Conservation (phyloP, 2,113 vertebrate species). For the Fulica atra region DNA sequence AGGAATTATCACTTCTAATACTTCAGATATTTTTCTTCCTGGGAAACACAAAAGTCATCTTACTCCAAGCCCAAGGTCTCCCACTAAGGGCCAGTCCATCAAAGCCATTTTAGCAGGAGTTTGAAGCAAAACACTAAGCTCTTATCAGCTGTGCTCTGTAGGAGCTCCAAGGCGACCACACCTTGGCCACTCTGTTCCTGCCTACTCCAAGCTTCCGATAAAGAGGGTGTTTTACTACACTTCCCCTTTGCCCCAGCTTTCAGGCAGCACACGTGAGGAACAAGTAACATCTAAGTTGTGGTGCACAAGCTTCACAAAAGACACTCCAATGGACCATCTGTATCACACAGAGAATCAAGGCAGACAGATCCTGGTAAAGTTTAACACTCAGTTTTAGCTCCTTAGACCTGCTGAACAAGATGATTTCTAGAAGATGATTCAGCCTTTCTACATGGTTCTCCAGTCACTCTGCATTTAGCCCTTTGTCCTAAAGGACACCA, state of each 20-base stretch:
- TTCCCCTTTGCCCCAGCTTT: background rate
- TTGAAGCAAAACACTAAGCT: background rate
- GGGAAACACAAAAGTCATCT: background rate
- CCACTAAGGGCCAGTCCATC: background rate
- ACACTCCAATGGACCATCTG: background rate
- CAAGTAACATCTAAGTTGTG: background rate
- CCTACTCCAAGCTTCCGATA: slow-evolving; percentile 42
- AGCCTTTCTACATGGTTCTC: background rate
- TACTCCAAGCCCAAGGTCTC: background rate
- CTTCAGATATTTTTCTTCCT: background rate
- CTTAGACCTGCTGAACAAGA: background rate
- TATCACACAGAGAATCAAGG: background rate
- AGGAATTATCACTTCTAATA: background rate
- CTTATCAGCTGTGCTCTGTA: slow-evolving; percentile 42
- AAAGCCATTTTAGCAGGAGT: background rate
- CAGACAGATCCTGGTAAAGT: background rate
- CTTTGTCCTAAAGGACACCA: background rate
- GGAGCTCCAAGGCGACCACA: background rate
- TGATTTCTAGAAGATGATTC: background rate
- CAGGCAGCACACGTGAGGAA: background rate
- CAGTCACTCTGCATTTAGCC: background rate
- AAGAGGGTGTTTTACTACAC: background rate
- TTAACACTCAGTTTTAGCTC: background rate
- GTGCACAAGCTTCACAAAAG: background rate
- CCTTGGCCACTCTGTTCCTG: slow-evolving; percentile 1